Percentiles rank a stretch among this genome's conserved stretches.
These are phyloP conservation scores for Trichopria drosophilae DNA, from an alignment of 2,888 invertebrate species.

Conservation along the genomic window DNA sequence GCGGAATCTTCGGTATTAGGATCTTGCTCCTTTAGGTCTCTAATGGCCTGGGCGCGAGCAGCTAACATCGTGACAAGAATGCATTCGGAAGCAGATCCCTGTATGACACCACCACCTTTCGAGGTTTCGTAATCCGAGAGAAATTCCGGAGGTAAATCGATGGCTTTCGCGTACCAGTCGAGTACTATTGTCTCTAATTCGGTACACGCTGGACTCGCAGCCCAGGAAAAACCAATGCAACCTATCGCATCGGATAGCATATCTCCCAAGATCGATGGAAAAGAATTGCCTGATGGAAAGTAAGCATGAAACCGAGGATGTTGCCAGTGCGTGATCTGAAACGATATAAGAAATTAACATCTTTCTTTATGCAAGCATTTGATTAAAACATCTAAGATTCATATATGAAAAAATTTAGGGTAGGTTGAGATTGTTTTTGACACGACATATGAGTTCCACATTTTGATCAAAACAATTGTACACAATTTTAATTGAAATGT, in stretches of 20 bases:
- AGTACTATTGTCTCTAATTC: slow-evolving; percentile 81
- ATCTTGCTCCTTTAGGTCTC: slow-evolving; percentile 64
- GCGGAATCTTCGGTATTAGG: slow-evolving; percentile 67
- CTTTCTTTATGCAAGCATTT: background rate
- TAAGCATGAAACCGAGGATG: slow-evolving; percentile 99
- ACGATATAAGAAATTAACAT: slow-evolving; percentile 19
- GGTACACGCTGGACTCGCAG: slow-evolving; percentile 83
- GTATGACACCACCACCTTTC: slow-evolving; percentile 79
- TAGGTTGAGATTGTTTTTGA: too few species aligned
- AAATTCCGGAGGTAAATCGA: slow-evolving; percentile 75
- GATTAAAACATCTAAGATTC: too few species aligned
- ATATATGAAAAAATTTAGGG: too few species aligned
- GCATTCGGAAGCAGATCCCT: slow-evolving; percentile 83
- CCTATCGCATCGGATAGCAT: slow-evolving; percentile 96
- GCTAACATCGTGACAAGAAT: slow-evolving; percentile 77
- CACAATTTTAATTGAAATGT: too few species aligned
- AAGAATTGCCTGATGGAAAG: slow-evolving; percentile 97
- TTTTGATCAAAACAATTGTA: too few species aligned
- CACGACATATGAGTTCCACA: too few species aligned
- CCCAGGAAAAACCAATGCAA: slow-evolving; percentile 97
- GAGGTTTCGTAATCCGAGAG: slow-evolving; percentile 62
- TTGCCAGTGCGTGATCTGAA: slow-evolving; percentile 88
- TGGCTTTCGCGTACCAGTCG: slow-evolving; percentile 79
- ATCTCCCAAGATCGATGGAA: slow-evolving; percentile 94
- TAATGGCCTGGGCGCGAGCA: slow-evolving; percentile 73